A percentile compares a stretch with the other conserved stretches of the same genome.
These are phyloP conservation scores for Sebastes cheni DNA, from an alignment of 2,797 vertebrate genomes.

Conservation along the genomic window DNA sequence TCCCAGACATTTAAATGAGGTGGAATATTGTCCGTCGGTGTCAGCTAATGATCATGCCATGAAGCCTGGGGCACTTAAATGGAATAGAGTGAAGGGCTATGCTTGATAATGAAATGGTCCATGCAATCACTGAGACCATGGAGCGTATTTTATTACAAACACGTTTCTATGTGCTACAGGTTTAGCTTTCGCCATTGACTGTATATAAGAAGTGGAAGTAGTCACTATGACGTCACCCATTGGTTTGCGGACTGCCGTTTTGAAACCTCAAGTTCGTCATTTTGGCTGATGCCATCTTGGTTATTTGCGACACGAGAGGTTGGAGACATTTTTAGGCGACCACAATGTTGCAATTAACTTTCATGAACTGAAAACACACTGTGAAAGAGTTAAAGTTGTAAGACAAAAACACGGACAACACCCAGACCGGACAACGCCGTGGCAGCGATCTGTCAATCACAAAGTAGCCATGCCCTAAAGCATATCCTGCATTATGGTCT, in stretches of 20 bases:
- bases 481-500: background rate
- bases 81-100: background rate
- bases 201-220: no score
- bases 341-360: background rate
- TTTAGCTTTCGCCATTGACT: background rate
- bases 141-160: background rate
- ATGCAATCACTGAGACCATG: slow-evolving; percentile 4
- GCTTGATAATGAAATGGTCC: slow-evolving; percentile 14
- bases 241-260: background rate
- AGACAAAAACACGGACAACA: background rate
- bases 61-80: background rate
- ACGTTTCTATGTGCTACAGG: background rate
- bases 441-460: background rate
- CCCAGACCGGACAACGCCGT: background rate
- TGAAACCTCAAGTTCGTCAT: background rate
- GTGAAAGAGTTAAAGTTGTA: no score
- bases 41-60: slow-evolving; percentile 26
- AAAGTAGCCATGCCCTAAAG: background rate
- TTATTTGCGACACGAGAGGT: background rate
- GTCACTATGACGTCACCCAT: background rate
- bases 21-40: slow-evolving; percentile 29
- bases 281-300: no score
- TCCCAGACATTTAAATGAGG: slow-evolving; percentile 25
- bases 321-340: background rate
- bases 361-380: background rate